Base-by-base conservation (phyloP, 2,888 invertebrate genomes). In the Papilio gigon region DNA sequence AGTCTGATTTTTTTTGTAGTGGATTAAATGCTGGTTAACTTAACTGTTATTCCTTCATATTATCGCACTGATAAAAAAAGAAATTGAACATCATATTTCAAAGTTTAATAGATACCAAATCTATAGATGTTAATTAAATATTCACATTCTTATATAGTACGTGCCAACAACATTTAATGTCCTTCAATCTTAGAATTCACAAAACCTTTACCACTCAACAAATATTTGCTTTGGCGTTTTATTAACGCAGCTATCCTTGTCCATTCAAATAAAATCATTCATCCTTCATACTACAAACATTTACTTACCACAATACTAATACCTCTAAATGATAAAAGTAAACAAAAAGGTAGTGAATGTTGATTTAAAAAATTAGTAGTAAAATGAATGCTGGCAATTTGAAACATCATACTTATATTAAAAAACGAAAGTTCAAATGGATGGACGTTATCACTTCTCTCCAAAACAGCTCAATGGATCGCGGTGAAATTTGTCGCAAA, bases 281-380 rank as follows among this genome's bases (percentile, higher is more conserved):
- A 53, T 53, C 53, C 53, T 53, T 53, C 27, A 53, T 53, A 8
- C 22, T 53, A 53, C 53, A 53, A 53, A 53, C 53, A 53, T 53
- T 50, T 25, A 50, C 50, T 50, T 50, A 50, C 11, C 50, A 14
- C 25, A 25, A 50, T 25, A 11, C 25, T 14, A 47, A 47, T 25
- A 40, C 50, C 11, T 50, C 25, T 25, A 50, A 50, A 50, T 25
- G 3, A 50, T 5, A 25, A 25, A 25, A 22, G 50, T 50, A 25
- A 40, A 40, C 40, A 40, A 40, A 40, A 40, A 40, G 6, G 8
- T 40, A 40, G n/a, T 5, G 5, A 4, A 37, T 37, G 11, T 14
- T 37, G 12, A 14, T 14, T 14, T 37, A 37, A 14, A 37, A 37
- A n/a, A n/a, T n/a, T n/a, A n/a, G 14, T 14, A 9, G 14, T 4